phyloP scores from a whole-genome alignment of 2,888 invertebrate genomes.

The Cheilosia variabilis region DNA sequence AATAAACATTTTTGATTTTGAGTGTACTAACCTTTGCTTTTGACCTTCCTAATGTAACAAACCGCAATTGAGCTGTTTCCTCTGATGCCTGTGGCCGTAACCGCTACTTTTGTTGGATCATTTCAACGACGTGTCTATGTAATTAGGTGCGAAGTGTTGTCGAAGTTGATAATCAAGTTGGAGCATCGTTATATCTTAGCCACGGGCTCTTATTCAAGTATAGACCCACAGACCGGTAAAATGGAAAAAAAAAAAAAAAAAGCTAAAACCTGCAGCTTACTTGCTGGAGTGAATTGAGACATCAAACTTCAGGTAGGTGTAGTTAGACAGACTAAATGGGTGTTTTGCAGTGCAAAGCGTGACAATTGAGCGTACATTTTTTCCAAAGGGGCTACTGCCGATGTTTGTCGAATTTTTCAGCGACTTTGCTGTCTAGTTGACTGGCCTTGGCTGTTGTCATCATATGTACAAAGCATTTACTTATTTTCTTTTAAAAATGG shows the following conservation, averaged over 20 bases:
- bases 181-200: background rate
- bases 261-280: background rate
- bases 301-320: background rate
- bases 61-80: slow-evolving; percentile 34
- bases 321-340: background rate
- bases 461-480: too few species aligned
- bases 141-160: slow-evolving; percentile 19
- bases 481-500: too few species aligned
- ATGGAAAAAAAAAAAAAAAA: too few species aligned
- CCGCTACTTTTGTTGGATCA: background rate
- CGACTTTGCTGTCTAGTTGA: too few species aligned
- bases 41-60: slow-evolving; percentile 29
- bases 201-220: slow-evolving; percentile 3
- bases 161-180: slow-evolving; percentile 28
- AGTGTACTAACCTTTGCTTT: slow-evolving; percentile 36
- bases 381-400: background rate
- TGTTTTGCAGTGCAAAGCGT: background rate
- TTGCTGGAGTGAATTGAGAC: slow-evolving; percentile 32
- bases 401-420: too few species aligned
- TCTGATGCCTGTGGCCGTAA: background rate
- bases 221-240: too few species aligned
- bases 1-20: slow-evolving; percentile 2
- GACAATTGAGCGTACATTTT: slow-evolving; percentile 10
- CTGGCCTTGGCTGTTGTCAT: too few species aligned
- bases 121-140: slow-evolving; percentile 19